Percentiles rank a stretch among this genome's conserved stretches.
These are phyloP conservation scores for Anthonomus grandis DNA, from an alignment of 1,140 invertebrate genomes.

Conservation along the genomic window DNA sequence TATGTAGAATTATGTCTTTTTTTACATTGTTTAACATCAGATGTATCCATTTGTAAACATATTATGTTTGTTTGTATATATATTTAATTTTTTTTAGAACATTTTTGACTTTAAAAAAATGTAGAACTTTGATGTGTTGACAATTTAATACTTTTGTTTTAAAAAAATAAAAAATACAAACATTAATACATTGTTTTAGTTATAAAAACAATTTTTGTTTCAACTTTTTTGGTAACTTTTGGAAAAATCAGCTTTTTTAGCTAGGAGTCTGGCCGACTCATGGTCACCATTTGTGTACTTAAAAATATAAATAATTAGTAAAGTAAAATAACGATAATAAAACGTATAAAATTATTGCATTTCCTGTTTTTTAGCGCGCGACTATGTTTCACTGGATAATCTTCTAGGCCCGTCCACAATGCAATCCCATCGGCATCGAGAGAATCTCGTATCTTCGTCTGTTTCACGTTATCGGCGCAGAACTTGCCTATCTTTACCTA, in stretches of 20 bases:
- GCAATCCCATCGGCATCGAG: no score
- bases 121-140: background rate
- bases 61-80: background rate
- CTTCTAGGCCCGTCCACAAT: no score
- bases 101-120: background rate
- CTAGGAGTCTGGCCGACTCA: background rate
- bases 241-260: background rate
- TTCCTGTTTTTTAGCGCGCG: no score
- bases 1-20: background rate
- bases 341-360: no score
- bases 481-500: no score
- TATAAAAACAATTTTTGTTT: background rate
- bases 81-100: background rate
- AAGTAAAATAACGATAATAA: no score
- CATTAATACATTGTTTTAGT: background rate
- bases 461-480: no score
- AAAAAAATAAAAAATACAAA: background rate
- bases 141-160: background rate
- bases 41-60: no score
- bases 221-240: background rate
- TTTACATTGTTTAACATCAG: background rate
- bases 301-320: no score
- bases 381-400: no score
- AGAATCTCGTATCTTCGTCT: no score
- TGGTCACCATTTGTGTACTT: no score